A percentile compares a stretch with the other conserved stretches of the same genome.
These are phyloP conservation scores for Matsumurasca onukii DNA, from an alignment of 1,140 invertebrate species.

Conservation along the genomic window DNA sequence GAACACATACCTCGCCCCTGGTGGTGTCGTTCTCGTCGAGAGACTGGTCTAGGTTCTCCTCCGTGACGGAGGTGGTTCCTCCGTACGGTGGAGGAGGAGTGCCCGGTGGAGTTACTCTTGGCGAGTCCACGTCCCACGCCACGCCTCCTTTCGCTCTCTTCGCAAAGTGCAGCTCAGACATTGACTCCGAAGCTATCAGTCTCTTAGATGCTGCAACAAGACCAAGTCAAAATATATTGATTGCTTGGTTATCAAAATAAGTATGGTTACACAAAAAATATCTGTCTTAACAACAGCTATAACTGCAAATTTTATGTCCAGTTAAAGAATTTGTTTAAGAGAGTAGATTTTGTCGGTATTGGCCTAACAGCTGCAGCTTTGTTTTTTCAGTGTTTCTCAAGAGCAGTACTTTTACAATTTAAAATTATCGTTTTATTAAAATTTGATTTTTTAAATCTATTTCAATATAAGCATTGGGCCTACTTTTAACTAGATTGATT, in stretches of 20 bases:
- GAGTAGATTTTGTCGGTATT: neutral
- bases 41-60: neutral
- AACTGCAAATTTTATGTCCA: too few relatives aligned
- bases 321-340: neutral
- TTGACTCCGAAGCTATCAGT: conserved; percentile 59
- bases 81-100: conserved; percentile 83
- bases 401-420: too few relatives aligned
- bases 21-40: conserved; percentile 31
- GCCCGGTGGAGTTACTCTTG: conserved; percentile 70
- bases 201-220: conserved; percentile 46
- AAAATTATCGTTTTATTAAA: too few relatives aligned
- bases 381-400: too few relatives aligned
- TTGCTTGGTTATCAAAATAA: too few relatives aligned
- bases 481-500: too few relatives aligned
- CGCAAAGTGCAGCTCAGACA: conserved; percentile 61
- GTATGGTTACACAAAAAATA: too few relatives aligned
- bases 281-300: too few relatives aligned
- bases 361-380: too few relatives aligned
- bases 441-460: too few relatives aligned
- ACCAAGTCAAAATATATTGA: too few relatives aligned
- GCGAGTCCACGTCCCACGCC: conserved; percentile 52
- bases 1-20: conserved; percentile 32
- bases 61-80: neutral
- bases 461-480: too few relatives aligned
- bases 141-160: conserved; percentile 46